These are phyloP conservation scores for Acrobasis consociella DNA, from an alignment of 2,888 invertebrate genomes.

Conservation along the genomic window DNA sequence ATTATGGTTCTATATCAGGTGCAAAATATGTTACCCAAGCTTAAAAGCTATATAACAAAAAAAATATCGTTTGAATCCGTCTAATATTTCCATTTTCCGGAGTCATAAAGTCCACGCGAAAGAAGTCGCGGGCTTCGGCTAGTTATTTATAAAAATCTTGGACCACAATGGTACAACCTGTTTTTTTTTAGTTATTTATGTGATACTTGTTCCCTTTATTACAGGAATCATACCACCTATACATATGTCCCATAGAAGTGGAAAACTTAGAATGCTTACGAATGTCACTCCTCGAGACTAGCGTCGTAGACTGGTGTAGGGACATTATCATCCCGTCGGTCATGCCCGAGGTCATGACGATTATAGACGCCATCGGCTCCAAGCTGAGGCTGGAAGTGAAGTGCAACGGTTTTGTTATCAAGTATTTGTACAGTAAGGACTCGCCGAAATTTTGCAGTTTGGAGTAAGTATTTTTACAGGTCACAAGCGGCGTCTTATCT, in stretches of 20 bases:
- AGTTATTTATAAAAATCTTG: no score
- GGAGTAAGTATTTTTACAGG: not conserved
- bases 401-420: slow-evolving; percentile 2
- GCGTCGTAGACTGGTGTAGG: slow-evolving; percentile 51
- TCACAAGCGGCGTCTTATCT: no score
- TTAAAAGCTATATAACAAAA: no score
- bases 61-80: no score
- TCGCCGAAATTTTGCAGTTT: not conserved
- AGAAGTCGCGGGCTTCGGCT: no score
- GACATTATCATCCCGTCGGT: slow-evolving; percentile 41
- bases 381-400: not conserved
- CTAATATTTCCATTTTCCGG: no score
- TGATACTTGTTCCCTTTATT: no score
- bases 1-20: no score
- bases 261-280: slow-evolving; percentile 42
- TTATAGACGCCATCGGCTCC: not conserved
- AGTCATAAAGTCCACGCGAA: no score
- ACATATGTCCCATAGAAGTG: slow-evolving; percentile 19
- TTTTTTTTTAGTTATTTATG: no score
- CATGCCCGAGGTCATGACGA: slow-evolving; percentile 36
- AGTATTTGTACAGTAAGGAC: not conserved
- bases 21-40: no score
- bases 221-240: slow-evolving; percentile 27
- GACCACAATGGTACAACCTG: no score
- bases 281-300: slow-evolving; percentile 42